These are phyloP conservation scores for Pipistrellus pipistrellus DNA, from an alignment of 2,797 vertebrate species.

Conservation along the genomic window DNA sequence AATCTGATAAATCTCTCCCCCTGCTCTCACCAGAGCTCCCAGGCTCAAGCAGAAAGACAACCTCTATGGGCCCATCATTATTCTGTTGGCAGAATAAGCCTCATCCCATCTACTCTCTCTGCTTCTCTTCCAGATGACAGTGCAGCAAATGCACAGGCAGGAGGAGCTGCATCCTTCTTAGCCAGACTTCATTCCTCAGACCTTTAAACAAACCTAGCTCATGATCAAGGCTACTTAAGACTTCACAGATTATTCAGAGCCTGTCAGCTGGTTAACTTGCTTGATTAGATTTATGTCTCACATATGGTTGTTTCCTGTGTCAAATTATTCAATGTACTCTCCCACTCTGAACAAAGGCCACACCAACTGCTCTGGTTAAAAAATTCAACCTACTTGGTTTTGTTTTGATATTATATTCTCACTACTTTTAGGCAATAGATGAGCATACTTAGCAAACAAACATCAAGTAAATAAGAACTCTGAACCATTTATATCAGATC, in stretches of 20 bases:
- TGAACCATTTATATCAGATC: background rate
- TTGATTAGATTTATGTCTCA: background rate
- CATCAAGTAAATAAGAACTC: background rate
- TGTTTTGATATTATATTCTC: background rate
- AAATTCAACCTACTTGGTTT: background rate
- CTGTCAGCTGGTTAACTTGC: background rate
- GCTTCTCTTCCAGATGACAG: background rate
- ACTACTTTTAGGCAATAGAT: background rate
- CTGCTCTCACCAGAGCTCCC: background rate
- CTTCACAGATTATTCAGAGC: background rate
- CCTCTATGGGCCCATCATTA: too few species aligned
- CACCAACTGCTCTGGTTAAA: background rate
- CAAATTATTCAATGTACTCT: background rate
- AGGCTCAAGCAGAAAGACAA: background rate
- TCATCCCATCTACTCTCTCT: background rate
- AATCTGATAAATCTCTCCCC: background rate
- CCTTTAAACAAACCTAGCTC: background rate
- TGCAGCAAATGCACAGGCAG: background rate
- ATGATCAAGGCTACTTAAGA: background rate
- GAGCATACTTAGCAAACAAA: background rate
- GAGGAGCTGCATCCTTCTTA: background rate
- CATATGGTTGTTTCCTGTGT: background rate
- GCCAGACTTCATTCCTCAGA: background rate
- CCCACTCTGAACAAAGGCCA: background rate
- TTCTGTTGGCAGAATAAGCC: background rate